Base-by-base conservation (phyloP, 2,113 vertebrate species). In the Anarrhichthys ocellatus region DNA sequence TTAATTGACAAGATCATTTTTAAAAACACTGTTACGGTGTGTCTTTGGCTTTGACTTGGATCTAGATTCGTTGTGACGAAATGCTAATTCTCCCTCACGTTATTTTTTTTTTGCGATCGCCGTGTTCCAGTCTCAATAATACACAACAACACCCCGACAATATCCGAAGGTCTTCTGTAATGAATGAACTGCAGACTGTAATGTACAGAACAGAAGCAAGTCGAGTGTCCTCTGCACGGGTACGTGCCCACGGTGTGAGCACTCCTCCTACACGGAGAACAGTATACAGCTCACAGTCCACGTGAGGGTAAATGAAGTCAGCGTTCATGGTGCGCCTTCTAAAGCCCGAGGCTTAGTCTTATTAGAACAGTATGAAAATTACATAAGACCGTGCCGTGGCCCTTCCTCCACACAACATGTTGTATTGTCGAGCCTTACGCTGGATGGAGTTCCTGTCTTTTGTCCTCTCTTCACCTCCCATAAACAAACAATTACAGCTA, bases 41-140 rank as follows among this genome's bases (percentile, higher is more conserved):
- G 70, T 68, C 81, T 82, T 78, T 11, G 24, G 65, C 46, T 88
- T 90, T 87, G 87, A 91, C 76, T 66, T 24, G 27, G 62, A 86
- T 65, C 29, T 79, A 38, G 14, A 40, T 78, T 76, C 10, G 77
- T 50, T 52, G 22, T 54, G 78, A 4, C 10, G 42, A 85, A 78
- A 78, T 85, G 54, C 38, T 61, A 69, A 80, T 74, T 75, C 32
- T 17, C 22, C 64, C 36, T 75, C 72, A 27, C 40, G 27, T 66
- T 69, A 34, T 22, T 69, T 62, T 34, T n/a, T 69, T 59, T 62
- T 34, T n/a, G 11, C 8, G 0, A 70, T 44, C 70, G 38, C 56
- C 61, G 29, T 44, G 73, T 82, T 78, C 38, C 54, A 64, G 67
- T 64, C 56, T 83, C 34, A 84, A 44, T 75, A 76, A 89, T 62